Evolutionary conservation across 2,113 vertebrate genomes (phyloP), one percentile per base, ranked within the genome.

Genomic region (Eulacestoma nigropectus): DNA sequence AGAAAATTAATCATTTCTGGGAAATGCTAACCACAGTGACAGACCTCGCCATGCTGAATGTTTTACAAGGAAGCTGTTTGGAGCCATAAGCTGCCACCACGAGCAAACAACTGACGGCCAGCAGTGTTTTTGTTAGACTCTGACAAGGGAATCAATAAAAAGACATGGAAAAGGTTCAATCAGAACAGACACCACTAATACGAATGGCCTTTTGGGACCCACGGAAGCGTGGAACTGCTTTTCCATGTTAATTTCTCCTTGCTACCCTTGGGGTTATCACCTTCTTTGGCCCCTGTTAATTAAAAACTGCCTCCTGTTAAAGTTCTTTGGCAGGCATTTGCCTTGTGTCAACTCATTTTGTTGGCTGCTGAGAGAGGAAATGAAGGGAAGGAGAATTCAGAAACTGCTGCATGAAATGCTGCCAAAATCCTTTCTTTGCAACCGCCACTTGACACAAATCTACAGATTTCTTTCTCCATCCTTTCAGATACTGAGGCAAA

Each of bases 121-220:
- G 94, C 22, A 67, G 94, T 97, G 96, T 92, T 98, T 98, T 97
- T 97, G 97, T 98, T 97, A 97, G 96, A 73, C 84, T 92, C 93
- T 98, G 97, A 98, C 98, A 98, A 97, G 95, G 52, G 96, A 98
- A 98, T 98, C 98, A 97, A 98, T 98, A 98, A 97, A 98, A 97
- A 97, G 97, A 97, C 96, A 97, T 74, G 56, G 96, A 93, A 97
- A 97, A 97, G 95, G 97, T 97, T 98, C 98, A 98, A 97, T 98
- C 97, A 97, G 98, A 97, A 97, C 97, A 97, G 98, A 97, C 97
- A 98, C 84, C 87, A 97, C 97, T 98, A 98, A 98, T 97, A 95
- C 4, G 7, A 94, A 94, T 93, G 90, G 97, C 97, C 98, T 98
- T 96, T 97, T 73, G 97, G 94, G 97, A 98, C 96, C 95, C 92